phyloP scores from a whole-genome alignment of 2,113 vertebrate species.

The Thalassarche chlororhynchos region DNA sequence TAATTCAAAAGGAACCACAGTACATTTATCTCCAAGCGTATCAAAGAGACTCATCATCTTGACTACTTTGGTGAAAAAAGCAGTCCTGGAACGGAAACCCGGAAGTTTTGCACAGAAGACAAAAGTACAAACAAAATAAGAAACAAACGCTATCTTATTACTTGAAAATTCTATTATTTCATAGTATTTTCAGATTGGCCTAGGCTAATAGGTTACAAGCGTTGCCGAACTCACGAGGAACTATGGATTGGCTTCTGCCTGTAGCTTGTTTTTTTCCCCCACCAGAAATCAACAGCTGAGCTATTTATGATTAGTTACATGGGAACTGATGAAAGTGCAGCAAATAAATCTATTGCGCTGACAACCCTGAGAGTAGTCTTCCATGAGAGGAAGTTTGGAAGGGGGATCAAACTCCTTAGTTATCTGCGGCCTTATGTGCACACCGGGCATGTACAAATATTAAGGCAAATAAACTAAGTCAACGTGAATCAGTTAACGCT shows the following conservation, averaged over 20 bases:
- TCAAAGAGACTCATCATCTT: background rate
- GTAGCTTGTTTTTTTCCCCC: background rate
- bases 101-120: background rate
- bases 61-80: background rate
- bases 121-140: background rate
- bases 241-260: background rate
- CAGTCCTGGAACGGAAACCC: background rate
- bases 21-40: background rate
- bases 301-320: background rate
- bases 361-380: background rate
- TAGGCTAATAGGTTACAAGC: background rate
- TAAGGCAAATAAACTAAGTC: background rate
- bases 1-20: background rate
- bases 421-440: background rate
- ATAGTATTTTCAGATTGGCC: background rate
- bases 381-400: background rate
- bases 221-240: background rate
- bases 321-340: background rate
- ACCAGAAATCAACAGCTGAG: background rate
- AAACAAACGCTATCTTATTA: background rate
- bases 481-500: background rate
- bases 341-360: background rate
- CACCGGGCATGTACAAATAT: background rate
- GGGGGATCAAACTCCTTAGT: background rate
- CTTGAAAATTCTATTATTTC: background rate